These are phyloP conservation scores for Porites australiensis DNA, from an alignment of 64 coral and sea anemone genomes.

Conservation along the genomic window DNA sequence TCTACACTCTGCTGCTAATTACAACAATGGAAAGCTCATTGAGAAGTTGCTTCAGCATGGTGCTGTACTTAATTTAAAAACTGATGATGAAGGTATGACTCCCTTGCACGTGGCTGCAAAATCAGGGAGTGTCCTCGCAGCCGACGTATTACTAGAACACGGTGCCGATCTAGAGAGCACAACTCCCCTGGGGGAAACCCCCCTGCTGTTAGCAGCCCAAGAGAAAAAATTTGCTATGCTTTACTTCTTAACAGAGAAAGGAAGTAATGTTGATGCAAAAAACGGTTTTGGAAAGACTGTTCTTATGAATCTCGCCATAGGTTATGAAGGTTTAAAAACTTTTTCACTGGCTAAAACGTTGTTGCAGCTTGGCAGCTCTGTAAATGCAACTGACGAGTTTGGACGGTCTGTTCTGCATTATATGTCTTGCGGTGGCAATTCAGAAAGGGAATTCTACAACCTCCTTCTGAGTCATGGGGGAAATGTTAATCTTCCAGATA, in stretches of 20 bases:
- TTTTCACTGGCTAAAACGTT: not conserved
- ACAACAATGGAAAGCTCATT: not conserved
- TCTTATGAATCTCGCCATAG: not conserved
- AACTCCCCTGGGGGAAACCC: not conserved
- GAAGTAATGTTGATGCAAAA: not conserved
- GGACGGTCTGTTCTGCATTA: slow-evolving; percentile 32
- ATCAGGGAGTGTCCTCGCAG: not conserved
- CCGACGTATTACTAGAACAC: not conserved
- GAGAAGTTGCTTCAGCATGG: not conserved
- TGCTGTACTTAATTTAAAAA: not conserved
- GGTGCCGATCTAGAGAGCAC: not conserved
- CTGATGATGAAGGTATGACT: not conserved
- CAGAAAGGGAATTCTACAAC: not conserved
- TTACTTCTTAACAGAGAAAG: not conserved
- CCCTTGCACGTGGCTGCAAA: not conserved
- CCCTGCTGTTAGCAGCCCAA: not conserved
- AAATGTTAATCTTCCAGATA: slow-evolving; percentile 18
- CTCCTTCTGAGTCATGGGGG: slow-evolving; percentile 12
- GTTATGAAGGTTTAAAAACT: not conserved
- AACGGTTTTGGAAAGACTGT: not conserved
- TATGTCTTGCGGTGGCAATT: not conserved
- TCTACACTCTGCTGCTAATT: not conserved
- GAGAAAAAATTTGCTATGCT: not conserved
- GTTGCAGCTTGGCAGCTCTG: not conserved
- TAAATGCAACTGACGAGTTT: slow-evolving; percentile 17